Evolutionary conservation across 2,113 vertebrate genomes (phyloP), one percentile per base, ranked within the genome.

Genomic region (Nicator chloris): DNA sequence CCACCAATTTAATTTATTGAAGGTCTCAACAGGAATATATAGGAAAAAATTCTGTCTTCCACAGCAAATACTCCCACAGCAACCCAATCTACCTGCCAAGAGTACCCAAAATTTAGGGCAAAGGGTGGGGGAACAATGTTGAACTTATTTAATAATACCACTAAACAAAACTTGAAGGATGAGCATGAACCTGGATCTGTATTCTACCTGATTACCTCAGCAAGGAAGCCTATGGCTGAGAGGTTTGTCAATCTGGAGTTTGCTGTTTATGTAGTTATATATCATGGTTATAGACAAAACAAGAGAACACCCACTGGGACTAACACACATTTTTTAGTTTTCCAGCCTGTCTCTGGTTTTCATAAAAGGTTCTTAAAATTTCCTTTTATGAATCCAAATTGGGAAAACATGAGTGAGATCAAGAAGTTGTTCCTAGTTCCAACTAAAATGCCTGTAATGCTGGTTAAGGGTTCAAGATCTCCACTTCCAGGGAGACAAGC

Each of bases 1-100:
- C 98, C 97, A 96, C 97, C 97, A 94, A 97, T 97, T 97, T 98
- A 97, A 98, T 98, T 98, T 98, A 98, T 97, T 97, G 97, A 98
- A 95, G 86, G 93, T 95, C 96, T 97, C 97, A 93, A 96, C 93
- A 96, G 97, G 95, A 97, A 93, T 79, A 94, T 90, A 96, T 94
- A 96, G 96, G 97, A 97, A 97, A 98, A 94, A 97, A 92, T 94
- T 97, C 89, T 95, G 93, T 95, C 94, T 97, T 93, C 65, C 78
- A 75, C 92, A 96, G 93, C 85, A 97, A 96, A 97, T 97, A 93
- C 95, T 97, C 86, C 92, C 93, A 51, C 57, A 95, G 77, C 60
- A 87, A 60, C 71, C 45, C 90, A 95, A 51, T 61, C 68, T 79
- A 82, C n/a, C 39, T 13, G 13, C 92, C 84, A 92, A 87, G 76